Evolutionary conservation across 2,113 vertebrate genomes (phyloP).

Genomic region (Burhinus oedicnemus): DNA sequence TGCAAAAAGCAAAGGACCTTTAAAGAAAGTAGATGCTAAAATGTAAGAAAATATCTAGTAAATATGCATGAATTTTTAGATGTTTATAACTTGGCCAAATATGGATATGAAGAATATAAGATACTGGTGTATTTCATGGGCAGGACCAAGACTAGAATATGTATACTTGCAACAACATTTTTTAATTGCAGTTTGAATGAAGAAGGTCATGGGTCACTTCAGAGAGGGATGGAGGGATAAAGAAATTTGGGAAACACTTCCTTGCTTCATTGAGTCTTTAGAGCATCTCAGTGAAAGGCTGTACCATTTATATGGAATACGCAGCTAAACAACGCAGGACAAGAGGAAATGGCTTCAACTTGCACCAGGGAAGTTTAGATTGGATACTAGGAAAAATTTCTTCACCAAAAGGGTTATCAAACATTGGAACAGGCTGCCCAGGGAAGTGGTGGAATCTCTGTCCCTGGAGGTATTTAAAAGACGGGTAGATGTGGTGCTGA

Average conservation of each 20-base stretch:
- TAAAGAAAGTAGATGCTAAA: neutral
- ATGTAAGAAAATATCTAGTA: neutral
- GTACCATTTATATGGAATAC: neutral
- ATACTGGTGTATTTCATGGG: no score
- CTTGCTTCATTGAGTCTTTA: neutral
- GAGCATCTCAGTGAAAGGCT: neutral
- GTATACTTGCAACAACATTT: neutral
- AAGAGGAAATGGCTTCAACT: no score
- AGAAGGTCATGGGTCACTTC: accelerated
- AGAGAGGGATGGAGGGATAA: neutral
- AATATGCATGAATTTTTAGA: neutral
- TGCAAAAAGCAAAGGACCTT: neutral
- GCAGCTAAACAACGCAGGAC: neutral
- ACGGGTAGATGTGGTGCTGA: no score
- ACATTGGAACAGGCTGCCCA: no score
- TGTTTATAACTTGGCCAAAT: neutral
- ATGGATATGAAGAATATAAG: neutral
- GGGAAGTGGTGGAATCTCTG: no score
- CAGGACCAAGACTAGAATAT: neutral
- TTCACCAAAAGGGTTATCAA: no score
- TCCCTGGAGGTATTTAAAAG: no score
- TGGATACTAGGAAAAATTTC: no score
- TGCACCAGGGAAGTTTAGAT: no score
- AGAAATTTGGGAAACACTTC: neutral
- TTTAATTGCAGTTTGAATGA: neutral